These are phyloP conservation scores for Poeciliopsis presidionis DNA, from an alignment of 2,797 vertebrate species.

Conservation along the genomic window DNA sequence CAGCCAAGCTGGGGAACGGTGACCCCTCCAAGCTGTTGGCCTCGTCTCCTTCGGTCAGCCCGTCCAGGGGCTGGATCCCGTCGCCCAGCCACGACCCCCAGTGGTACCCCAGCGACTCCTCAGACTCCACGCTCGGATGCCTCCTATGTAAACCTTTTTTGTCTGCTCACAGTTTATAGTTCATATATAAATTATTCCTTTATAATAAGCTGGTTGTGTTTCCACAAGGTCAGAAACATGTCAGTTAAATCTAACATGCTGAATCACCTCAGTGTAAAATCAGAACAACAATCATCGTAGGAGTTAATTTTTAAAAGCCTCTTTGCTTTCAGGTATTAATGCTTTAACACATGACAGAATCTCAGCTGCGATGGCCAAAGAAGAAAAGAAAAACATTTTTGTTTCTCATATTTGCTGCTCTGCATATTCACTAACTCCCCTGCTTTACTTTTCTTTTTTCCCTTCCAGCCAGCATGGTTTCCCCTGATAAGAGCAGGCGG, in stretches of 20 bases:
- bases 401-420: slow-evolving; percentile 4
- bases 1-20: slow-evolving; percentile 91
- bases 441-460: slow-evolving; percentile 11
- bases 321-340: not conserved
- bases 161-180: not conserved
- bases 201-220: not conserved
- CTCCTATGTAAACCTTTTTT: slow-evolving; percentile 88
- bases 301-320: not conserved
- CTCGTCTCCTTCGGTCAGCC: slow-evolving; percentile 90
- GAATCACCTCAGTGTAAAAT: not conserved
- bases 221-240: not conserved
- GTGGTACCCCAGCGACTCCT: slow-evolving; percentile 98
- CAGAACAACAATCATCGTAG: not conserved
- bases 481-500: slow-evolving; percentile 93
- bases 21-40: slow-evolving; percentile 92
- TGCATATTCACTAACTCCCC: slow-evolving; percentile 4
- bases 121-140: slow-evolving; percentile 94
- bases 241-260: not conserved
- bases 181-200: not conserved
- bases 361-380: not conserved
- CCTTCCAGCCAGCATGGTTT: slow-evolving; percentile 92
- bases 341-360: not conserved
- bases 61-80: slow-evolving; percentile 93
- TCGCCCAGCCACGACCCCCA: slow-evolving; percentile 98
- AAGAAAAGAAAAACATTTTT: slow-evolving; percentile 1